Base-by-base conservation (phyloP, 2,888 invertebrate species). In the Orthosia gothica region DNA sequence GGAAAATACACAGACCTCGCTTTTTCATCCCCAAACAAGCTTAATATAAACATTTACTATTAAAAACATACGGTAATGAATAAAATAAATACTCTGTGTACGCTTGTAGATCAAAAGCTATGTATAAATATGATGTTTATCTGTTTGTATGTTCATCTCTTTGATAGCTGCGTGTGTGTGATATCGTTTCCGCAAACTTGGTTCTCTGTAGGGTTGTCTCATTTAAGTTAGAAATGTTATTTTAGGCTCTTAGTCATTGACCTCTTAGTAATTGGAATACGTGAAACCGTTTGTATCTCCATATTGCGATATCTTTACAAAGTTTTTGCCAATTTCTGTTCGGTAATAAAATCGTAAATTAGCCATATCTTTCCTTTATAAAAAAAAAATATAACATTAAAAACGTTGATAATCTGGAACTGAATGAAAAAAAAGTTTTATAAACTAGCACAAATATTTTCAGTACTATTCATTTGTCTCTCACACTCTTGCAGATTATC, bases 141-240 rank as follows among this genome's bases (percentile, higher is more conserved):
- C 57, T 66, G 70, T 74, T 70, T 76, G 78, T 73, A 50, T 52
- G 64, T 72, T 61, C 61, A 76, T 69, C 75, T 79, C 79, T 86
- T 82, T 86, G 83, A 83, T 79, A 75, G 68, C 74, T 77, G 70
- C 76, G 58, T 79, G 80, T 79, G 80, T 80, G 76, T 85, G 85
- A 82, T 82, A 82, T 74, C 74, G 67, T 83, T 86, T 85, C 86
- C 86, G 82, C 84, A 83, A 85, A 85, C 82, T 85, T 76, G 77
- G 54, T 67, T 86, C 49, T 32, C 49, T 3, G 12, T 63, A 76
- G 77, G 84, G 82, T 64, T 75, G 65, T 2, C 26, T 63, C 49
- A 72, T 59, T 55, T 20, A 49, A 63, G 7, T 54, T 50, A 3
- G 16, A 18, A 1, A 15, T 62, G 55, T 75, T 61, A 54, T 75